These are phyloP conservation scores for Antennarius maculatus DNA, from an alignment of 2,797 vertebrate species.

Conservation along the genomic window DNA sequence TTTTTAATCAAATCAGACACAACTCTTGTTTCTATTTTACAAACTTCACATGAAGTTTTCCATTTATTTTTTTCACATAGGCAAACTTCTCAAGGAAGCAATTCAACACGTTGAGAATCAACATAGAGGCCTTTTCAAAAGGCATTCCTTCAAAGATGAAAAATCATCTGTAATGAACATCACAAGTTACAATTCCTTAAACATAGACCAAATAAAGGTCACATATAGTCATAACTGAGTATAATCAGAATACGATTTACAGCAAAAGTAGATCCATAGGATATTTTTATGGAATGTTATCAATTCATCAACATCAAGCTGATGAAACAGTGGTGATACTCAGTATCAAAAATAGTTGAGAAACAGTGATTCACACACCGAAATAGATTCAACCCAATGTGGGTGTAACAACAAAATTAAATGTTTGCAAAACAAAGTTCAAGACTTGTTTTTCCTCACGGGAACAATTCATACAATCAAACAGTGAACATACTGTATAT, in stretches of 20 bases:
- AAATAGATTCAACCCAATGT: slow-evolving; percentile 52
- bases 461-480: slow-evolving; percentile 29
- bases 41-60: slow-evolving; percentile 69
- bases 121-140: slow-evolving; percentile 69
- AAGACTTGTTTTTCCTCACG: slow-evolving; percentile 19
- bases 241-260: slow-evolving; percentile 69
- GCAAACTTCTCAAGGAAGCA: slow-evolving; percentile 69
- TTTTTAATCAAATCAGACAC: not conserved
- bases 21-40: slow-evolving; percentile 30
- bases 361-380: slow-evolving; percentile 53
- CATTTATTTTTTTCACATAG: slow-evolving; percentile 62
- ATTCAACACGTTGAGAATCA: slow-evolving; percentile 40
- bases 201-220: slow-evolving; percentile 54
- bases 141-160: slow-evolving; percentile 53
- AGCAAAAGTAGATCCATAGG: slow-evolving; percentile 65
- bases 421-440: slow-evolving; percentile 44
- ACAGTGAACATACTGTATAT: slow-evolving; percentile 26
- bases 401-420: slow-evolving; percentile 35
- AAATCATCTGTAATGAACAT: slow-evolving; percentile 55
- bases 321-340: slow-evolving; percentile 60
- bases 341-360: slow-evolving; percentile 54
- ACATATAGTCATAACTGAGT: slow-evolving; percentile 48
- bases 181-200: slow-evolving; percentile 38
- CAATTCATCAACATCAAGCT: slow-evolving; percentile 50
- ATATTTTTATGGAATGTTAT: slow-evolving; percentile 56